Conservation (phyloP, 2,797 vertebrate genomes). For the Pangasius macronema region DNA sequence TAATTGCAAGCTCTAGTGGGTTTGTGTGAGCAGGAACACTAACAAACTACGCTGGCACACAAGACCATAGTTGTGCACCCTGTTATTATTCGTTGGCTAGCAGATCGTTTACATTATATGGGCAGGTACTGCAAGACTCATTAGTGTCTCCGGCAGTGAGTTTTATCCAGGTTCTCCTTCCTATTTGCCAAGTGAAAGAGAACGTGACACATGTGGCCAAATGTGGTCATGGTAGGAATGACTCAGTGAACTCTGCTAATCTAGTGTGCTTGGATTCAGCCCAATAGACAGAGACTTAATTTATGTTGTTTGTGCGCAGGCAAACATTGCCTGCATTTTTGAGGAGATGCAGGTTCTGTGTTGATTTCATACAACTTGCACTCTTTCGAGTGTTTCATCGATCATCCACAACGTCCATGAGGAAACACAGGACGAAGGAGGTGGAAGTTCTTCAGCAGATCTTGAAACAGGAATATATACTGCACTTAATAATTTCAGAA, state of each 20-base stretch:
- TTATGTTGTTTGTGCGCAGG: conserved; percentile 74
- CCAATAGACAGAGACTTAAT: conserved; percentile 60
- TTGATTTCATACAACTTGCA: conserved; percentile 64
- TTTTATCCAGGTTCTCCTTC: conserved; percentile 51
- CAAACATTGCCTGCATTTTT: conserved; percentile 61
- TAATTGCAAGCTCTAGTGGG: not conserved
- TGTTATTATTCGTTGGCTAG: not conserved
- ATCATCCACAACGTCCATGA: conserved; percentile 51
- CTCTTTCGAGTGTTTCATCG: conserved; percentile 51
- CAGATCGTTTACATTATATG: not conserved
- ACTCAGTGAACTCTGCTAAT: conserved; percentile 58
- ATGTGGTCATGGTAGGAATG: conserved; percentile 73
- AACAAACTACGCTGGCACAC: not conserved
- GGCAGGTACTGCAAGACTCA: conserved; percentile 2
- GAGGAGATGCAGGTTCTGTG: conserved; percentile 65
- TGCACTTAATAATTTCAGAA: not conserved
- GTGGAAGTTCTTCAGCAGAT: not conserved
- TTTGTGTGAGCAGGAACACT: not conserved
- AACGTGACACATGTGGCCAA: conserved; percentile 65
- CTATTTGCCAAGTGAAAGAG: conserved; percentile 63
- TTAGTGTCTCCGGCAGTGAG: conserved; percentile 12
- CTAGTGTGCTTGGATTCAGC: conserved; percentile 59
- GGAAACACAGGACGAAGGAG: conserved; percentile 45
- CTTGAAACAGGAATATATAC: not conserved
- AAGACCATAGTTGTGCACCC: not conserved